These are phyloP conservation scores for Marisa cornuarietis DNA, from an alignment of 1,140 invertebrate species.

Conservation along the genomic window DNA sequence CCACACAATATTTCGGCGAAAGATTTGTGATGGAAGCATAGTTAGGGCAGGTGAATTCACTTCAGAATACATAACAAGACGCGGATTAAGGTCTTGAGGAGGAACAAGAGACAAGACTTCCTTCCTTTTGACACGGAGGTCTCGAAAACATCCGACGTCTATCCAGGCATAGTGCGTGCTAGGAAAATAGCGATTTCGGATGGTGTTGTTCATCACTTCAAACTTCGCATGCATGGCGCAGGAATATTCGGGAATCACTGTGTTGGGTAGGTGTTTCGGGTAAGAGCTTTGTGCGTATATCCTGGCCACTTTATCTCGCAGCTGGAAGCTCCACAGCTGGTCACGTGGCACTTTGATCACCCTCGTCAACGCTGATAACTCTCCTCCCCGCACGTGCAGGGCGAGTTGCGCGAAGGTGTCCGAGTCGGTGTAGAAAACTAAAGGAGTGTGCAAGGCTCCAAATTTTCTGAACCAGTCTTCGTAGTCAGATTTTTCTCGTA, in stretches of 20 bases:
- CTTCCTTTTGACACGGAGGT: constrained; percentile 21
- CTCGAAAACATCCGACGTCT: constrained; percentile 53
- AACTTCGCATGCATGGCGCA: constrained; percentile 57
- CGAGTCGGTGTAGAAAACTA: constrained; percentile 39
- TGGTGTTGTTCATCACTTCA: constrained; percentile 41
- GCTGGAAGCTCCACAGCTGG: constrained; percentile 50
- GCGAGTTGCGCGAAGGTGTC: constrained; percentile 22
- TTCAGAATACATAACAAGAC: constrained; percentile 40
- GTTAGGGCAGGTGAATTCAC: constrained; percentile 25
- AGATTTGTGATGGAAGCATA: constrained; percentile 23
- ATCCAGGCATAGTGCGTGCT: constrained; percentile 50
- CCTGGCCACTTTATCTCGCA: constrained; percentile 33
- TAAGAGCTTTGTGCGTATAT: constrained; percentile 47
- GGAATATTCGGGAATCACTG: constrained; percentile 44
- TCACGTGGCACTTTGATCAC: constrained; percentile 38
- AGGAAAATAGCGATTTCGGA: constrained; percentile 30
- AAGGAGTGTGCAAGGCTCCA: constrained; percentile 27
- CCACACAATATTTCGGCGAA: constrained; percentile 41
- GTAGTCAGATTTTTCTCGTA: constrained; percentile 10
- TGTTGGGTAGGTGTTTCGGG: constrained; percentile 49
- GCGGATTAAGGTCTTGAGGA: constrained; percentile 38
- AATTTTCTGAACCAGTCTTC: constrained; percentile 38
- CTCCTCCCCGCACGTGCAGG: constrained; percentile 22
- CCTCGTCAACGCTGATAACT: constrained; percentile 39
- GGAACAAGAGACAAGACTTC: constrained; percentile 33